Evolutionary conservation across 2,113 vertebrate species (phyloP).

Genomic region (Oophaga pumilio): DNA sequence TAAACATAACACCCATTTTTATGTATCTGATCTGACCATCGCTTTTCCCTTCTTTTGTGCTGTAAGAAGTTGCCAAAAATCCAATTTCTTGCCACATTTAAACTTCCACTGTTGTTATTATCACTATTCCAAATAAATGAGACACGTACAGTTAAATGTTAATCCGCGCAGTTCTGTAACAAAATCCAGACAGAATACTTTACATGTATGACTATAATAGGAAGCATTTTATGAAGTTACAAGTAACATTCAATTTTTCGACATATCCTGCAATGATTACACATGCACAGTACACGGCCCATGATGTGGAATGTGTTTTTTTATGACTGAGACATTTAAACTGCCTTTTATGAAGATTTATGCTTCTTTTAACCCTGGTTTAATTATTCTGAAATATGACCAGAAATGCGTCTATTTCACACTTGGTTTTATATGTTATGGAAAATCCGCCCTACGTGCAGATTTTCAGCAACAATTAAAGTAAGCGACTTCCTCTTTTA

Average conservation of each 20-base stretch:
- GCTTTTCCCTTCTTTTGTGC: neutral
- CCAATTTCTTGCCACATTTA: neutral
- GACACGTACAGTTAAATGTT: neutral
- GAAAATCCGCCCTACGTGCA: neutral
- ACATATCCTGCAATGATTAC: neutral
- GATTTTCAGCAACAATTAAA: neutral
- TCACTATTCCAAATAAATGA: neutral
- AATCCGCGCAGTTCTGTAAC: neutral
- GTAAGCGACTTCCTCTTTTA: too few relatives aligned
- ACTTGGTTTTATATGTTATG: neutral
- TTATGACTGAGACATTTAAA: neutral
- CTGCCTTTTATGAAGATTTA: conserved; percentile 14
- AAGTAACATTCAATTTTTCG: neutral
- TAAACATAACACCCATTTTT: neutral
- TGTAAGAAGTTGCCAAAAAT: neutral
- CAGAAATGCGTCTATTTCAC: neutral
- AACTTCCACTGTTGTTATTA: neutral
- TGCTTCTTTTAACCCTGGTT: neutral
- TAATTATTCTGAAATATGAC: neutral
- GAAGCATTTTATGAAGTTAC: neutral
- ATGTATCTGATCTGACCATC: neutral
- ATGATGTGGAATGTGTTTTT: neutral
- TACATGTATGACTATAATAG: conserved; percentile 28
- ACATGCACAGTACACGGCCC: neutral
- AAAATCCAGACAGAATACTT: conserved; percentile 13